Conservation (phyloP, 2,797 vertebrate genomes). For the Momotus momota region DNA sequence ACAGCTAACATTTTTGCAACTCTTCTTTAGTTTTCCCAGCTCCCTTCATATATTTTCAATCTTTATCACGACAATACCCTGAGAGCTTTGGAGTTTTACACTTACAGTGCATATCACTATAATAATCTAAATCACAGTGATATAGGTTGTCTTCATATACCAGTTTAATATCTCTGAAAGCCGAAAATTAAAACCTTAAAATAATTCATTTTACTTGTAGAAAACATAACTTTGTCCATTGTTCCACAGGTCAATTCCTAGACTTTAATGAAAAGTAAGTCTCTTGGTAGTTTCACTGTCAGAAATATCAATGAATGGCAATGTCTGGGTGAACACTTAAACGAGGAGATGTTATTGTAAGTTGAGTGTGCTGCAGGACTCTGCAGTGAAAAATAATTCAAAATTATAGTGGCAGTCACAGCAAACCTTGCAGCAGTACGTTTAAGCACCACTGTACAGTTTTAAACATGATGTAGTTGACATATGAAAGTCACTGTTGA, state of each 20-base stretch:
- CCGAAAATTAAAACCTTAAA: neutral
- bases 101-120: neutral
- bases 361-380: neutral
- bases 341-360: neutral
- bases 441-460: neutral
- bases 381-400: neutral
- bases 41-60: neutral
- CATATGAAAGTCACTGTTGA: neutral
- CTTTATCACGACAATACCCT: neutral
- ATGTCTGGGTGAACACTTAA: neutral
- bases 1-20: neutral
- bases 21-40: neutral
- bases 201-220: neutral
- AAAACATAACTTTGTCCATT: neutral
- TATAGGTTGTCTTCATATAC: neutral
- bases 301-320: neutral
- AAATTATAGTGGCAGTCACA: neutral
- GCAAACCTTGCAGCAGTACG: neutral
- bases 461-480: neutral
- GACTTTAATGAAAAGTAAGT: neutral
- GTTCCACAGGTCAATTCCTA: neutral
- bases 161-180: neutral
- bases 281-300: neutral
- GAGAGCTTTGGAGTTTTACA: neutral
- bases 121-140: neutral